Percentiles rank a stretch among this genome's conserved stretches.
Evolutionary conservation across 2,113 vertebrate genomes (phyloP).

Genomic region (Lichenostomus cassidix): DNA sequence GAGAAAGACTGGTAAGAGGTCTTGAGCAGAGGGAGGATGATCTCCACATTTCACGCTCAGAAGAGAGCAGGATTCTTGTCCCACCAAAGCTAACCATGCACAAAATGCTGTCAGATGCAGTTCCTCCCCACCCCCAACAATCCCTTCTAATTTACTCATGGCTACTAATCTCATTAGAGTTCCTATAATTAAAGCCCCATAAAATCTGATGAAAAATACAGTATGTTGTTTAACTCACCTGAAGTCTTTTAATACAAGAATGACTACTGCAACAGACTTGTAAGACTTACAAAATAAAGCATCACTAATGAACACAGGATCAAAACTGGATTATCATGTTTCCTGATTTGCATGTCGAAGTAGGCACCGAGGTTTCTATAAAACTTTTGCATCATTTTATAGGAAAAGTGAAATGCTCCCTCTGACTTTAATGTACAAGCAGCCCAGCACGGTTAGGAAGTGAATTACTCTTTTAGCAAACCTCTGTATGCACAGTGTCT

Average conservation of each 20-base stretch:
- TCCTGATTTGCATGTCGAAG: not conserved
- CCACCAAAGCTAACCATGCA: not conserved
- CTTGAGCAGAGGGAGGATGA: not conserved
- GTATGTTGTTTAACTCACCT: not conserved
- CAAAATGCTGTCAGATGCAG: rapidly evolving
- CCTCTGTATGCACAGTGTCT: not conserved
- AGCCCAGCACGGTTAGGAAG: not conserved
- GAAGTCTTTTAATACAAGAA: not conserved
- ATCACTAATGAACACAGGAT: not conserved
- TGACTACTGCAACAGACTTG: not conserved
- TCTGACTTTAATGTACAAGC: not conserved
- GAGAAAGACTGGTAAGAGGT: not conserved
- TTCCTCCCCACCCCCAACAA: not conserved
- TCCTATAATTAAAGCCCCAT: conserved; percentile 42
- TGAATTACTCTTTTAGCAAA: not conserved
- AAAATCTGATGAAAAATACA: not conserved
- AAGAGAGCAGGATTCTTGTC: not conserved
- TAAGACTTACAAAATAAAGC: conserved; percentile 7
- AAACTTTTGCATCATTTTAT: not conserved
- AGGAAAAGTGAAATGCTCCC: not conserved
- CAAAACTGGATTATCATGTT: conserved; percentile 46
- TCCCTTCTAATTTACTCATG: not conserved
- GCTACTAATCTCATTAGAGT: conserved; percentile 16
- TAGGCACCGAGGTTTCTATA: not conserved
- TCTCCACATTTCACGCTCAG: not conserved